Conservation (phyloP, 1,140 invertebrate genomes). For the Euura saliciscinereae region DNA sequence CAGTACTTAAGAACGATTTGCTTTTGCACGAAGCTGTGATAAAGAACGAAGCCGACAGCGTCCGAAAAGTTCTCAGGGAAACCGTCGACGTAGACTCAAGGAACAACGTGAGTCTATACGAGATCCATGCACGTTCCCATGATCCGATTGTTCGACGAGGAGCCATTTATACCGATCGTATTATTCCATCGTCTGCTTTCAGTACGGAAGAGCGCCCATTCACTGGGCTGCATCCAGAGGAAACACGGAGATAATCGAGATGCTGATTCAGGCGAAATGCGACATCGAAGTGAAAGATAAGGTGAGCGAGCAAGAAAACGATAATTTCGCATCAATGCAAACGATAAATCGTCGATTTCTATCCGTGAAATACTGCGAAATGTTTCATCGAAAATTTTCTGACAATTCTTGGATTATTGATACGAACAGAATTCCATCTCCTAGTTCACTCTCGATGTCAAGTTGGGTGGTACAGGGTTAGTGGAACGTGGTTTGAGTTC, state of each 20-base stretch:
- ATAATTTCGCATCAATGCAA: too few species aligned
- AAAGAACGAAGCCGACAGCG: conserved; percentile 72
- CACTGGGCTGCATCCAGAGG: conserved; percentile 79
- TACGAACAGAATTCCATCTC: not conserved
- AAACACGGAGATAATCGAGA: conserved; percentile 74
- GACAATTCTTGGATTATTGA: too few species aligned
- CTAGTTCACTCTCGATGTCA: not conserved
- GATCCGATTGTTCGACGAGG: not conserved
- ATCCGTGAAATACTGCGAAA: too few species aligned
- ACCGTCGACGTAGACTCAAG: conserved; percentile 72
- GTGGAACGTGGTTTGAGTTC: not conserved
- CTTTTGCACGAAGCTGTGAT: conserved; percentile 76
- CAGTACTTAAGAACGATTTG: conserved; percentile 68
- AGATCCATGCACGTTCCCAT: not conserved
- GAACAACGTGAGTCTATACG: conserved; percentile 69
- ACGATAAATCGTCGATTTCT: too few species aligned
- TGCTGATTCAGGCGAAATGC: conserved; percentile 74
- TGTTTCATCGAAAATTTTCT: too few species aligned
- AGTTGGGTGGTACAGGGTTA: not conserved
- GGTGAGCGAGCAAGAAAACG: conserved; percentile 54
- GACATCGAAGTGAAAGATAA: conserved; percentile 80
- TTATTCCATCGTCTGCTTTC: conserved; percentile 33
- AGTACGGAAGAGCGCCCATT: conserved; percentile 78
- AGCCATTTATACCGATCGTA: too few species aligned
- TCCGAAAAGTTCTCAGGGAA: conserved; percentile 67